phyloP scores from a whole-genome alignment of 2,113 vertebrate species.

The Platysteira castanea region DNA sequence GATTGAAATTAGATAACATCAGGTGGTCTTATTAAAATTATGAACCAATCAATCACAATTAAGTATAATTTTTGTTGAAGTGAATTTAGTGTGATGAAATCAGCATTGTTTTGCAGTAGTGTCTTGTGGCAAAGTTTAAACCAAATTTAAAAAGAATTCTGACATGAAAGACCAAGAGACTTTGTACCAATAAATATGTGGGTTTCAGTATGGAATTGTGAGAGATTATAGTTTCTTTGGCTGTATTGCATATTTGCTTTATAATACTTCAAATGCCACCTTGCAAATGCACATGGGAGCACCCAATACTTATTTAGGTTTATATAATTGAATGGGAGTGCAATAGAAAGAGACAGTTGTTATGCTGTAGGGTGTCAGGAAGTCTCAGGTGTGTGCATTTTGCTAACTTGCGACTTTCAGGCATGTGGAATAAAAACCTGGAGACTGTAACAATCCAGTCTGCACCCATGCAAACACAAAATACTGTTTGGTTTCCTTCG shows the following conservation, averaged over 20 bases:
- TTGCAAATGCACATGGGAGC: background rate
- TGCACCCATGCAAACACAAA: accelerated
- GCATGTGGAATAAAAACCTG: background rate
- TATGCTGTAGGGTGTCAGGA: background rate
- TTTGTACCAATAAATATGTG: background rate
- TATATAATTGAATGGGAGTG: background rate
- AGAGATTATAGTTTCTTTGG: background rate
- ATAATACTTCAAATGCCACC: background rate
- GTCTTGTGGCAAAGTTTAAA: background rate
- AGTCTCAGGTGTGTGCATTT: background rate
- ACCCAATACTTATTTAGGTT: background rate
- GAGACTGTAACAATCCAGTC: background rate
- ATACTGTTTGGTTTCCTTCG: background rate
- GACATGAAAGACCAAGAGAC: background rate
- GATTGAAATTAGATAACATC: background rate
- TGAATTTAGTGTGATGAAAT: background rate
- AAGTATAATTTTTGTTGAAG: background rate
- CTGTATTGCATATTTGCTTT: background rate
- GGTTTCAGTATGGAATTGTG: background rate
- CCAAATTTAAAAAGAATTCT: background rate
- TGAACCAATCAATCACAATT: accelerated
- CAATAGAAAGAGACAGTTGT: background rate
- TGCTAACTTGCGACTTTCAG: background rate
- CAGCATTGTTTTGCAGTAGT: background rate
- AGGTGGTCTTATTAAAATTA: background rate